Evolutionary conservation across 2,888 invertebrate species (phyloP), one percentile per base, ranked within the genome.

Genomic region (Gymnosoma rotundatum): DNA sequence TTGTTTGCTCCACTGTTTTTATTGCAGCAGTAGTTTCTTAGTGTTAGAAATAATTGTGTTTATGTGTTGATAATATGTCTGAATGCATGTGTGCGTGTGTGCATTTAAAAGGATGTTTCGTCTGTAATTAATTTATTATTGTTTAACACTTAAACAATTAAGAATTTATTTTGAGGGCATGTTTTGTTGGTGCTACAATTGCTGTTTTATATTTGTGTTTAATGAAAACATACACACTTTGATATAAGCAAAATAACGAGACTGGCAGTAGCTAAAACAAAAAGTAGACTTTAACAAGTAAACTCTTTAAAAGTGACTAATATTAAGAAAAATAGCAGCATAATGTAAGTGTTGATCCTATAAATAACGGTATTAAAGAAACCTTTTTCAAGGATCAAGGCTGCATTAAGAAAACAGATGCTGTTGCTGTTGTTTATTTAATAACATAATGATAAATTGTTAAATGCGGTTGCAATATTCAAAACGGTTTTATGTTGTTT

Each of bases 41-140:
- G 75, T 74, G 54, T 78, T 64, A 50, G 36, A 76, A 60, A 76
- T 67, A 66, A 67, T 0, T 32, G 8, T 32, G 32, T 6, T 32
- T 25, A 25, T 25, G 25, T 25, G 25, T 1, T 25, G 25, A 2
- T 25, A 25, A 14, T n/a, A n/a, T 45, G 10, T 14, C 9, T 45
- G 45, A n/a, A 20, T 54, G 21, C 4, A 45, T 52, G 50, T 7
- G 20, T 18, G 8, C 42, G 12, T 21, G 4, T 60, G 42, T 63
- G 61, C 63, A 36, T 56, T 76, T 64, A 73, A 32, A 76, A 72
- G 76, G 83, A 83, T 86, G 84, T 86, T 88, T 86, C 80, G 83
- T 83, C 85, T 87, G 89, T 88, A 90, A 90, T 90, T 90, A 90
- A 90, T 91, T 90, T 90, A 90, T 91, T 90, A 90, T 91, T 90